Evolutionary conservation across 2,797 vertebrate species (phyloP), one percentile per base, ranked within the genome.

Genomic region (Catamblyrhynchus diadema): DNA sequence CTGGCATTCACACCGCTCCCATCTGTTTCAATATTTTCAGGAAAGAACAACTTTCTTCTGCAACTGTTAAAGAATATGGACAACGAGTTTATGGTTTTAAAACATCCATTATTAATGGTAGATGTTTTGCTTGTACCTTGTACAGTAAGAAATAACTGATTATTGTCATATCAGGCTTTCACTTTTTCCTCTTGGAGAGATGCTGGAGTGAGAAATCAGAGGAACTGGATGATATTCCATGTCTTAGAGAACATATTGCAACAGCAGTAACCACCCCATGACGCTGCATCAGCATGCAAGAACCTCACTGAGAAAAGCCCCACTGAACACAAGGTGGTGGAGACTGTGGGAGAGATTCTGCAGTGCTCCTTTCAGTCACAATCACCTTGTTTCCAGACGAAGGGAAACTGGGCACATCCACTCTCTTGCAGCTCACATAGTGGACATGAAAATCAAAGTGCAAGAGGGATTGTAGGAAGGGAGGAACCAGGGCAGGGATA

Each of bases 21-120:
- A 94, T 97, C 94, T 95, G 94, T 85, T 93, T 89, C 92, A 85
- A 70, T 78, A 90, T 88, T 94, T 97, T 97, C 95, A 95, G 86
- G 96, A 94, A 97, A 97, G 95, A 95, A 95, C 93, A 96, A 85
- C 90, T 92, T 81, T 95, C 77, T 64, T 87, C 79, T 80, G 53
- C 72, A 96, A 86, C 64, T n/a, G 65, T 82, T 87, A 94, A 90
- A 48, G 69, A 97, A 94, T 77, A 93, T 28, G 30, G 78, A 93
- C 60, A 88, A 86, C 1, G 2, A 94, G 67, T 72, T 87, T 67
- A 87, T 56, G 47, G 65, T 14, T 72, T 61, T 39, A 57, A 96
- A 88, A 86, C 22, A 56, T 35, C 56, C 6, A 0, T 17, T 32
- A 90, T 75, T 86, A 83, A 78, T 0, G 0, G 69, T 59, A 69